Conservation (phyloP, 1,140 invertebrate species). For the Myzus persicae region DNA sequence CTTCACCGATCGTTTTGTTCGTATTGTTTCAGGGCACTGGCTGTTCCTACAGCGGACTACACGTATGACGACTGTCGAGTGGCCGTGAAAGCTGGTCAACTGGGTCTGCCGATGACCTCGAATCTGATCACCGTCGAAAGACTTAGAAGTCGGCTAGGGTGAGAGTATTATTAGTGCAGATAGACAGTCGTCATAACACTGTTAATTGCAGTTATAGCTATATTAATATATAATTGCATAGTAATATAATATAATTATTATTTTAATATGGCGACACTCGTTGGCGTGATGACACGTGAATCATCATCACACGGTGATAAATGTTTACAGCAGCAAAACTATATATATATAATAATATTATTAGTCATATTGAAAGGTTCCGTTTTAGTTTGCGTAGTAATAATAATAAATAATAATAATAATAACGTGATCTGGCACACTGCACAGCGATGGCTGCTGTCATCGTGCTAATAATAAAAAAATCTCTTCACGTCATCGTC, state of each 20-base stretch:
- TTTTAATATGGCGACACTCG: neutral
- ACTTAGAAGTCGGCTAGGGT: conserved; percentile 76
- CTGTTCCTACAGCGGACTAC: conserved; percentile 87
- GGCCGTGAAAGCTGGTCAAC: conserved; percentile 80
- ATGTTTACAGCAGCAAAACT: neutral
- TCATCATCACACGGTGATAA: neutral
- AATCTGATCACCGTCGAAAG: conserved; percentile 81
- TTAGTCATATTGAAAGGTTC: neutral
- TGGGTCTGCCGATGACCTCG: conserved; percentile 79
- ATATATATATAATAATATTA: neutral
- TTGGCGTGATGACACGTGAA: neutral
- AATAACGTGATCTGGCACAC: neutral
- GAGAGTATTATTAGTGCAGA: conserved; percentile 60
- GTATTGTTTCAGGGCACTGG: conserved; percentile 72
- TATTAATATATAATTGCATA: neutral
- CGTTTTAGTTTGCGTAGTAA: neutral
- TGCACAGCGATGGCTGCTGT: neutral
- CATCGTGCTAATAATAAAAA: neutral
- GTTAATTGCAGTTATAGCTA: too few relatives aligned
- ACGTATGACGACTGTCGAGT: conserved; percentile 91
- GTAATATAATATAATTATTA: neutral
- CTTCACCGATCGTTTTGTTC: neutral
- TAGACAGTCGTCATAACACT: neutral
- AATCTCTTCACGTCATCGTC: neutral
- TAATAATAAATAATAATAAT: neutral